phyloP scores from a whole-genome alignment of 2,113 vertebrate genomes.

The Antennarius striatus region DNA sequence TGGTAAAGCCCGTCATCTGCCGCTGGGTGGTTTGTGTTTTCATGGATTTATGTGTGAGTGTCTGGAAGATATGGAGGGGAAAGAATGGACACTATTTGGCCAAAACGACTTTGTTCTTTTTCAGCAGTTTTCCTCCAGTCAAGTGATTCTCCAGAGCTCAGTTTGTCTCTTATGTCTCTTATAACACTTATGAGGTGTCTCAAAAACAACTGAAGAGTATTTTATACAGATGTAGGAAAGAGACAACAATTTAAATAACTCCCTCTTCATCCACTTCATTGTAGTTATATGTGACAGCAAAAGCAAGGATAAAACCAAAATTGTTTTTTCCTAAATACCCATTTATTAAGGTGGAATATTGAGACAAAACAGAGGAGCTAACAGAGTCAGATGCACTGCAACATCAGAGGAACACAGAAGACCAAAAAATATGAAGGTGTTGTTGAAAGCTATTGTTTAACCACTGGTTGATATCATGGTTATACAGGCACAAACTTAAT shows the following conservation, averaged over 20 bases:
- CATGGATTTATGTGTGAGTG: conserved; percentile 36
- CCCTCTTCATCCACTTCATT: not conserved
- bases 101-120: conserved; percentile 36
- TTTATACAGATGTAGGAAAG: not conserved
- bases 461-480: too few species aligned
- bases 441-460: too few species aligned
- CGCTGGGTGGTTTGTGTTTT: conserved; percentile 48
- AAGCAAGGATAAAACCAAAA: not conserved
- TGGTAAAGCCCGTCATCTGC: conserved; percentile 50
- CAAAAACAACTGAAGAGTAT: conserved; percentile 7
- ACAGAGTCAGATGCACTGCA: not conserved
- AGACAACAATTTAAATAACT: not conserved
- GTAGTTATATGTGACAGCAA: not conserved
- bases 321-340: not conserved
- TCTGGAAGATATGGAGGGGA: conserved; percentile 22
- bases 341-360: not conserved
- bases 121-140: conserved; percentile 16
- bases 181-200: conserved; percentile 17
- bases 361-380: not conserved
- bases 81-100: conserved; percentile 44
- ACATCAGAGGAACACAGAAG: not conserved
- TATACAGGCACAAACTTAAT: too few species aligned
- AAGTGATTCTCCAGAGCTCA: conserved; percentile 14
- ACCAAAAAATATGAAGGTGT: not conserved
- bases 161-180: not conserved